Base-by-base conservation (phyloP, 1,140 invertebrate genomes). In the Sminthurinus signatus region DNA sequence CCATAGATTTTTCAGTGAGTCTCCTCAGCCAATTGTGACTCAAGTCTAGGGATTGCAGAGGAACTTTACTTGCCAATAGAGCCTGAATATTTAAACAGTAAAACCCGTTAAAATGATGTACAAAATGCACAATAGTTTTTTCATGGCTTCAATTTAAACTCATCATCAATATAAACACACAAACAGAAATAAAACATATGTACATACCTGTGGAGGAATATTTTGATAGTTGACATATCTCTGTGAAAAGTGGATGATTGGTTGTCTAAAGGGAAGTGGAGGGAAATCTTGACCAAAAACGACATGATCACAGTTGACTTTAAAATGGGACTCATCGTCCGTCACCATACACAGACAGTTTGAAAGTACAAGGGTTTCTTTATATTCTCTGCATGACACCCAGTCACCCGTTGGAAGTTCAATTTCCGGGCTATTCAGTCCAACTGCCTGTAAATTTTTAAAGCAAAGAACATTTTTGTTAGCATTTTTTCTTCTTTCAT, bases 21-120 rank as follows among this genome's bases (percentile, higher is more conserved):
- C 87, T 80, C n/a, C 88, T 75, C 14, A 95, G 82, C 17, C 84
- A 83, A 76, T 94, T 94, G 52, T 85, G 81, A 0, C 88, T 90
- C 65, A 93, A 83, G 75, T 93, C 91, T 23, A 94, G 74, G 44
- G 80, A 84, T 63, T 85, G 81, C 15, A 93, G 75, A 0, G 85
- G 86, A 1, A 89, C 74, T 36, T 82, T 83, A 23, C 80, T 79
- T 12, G 81, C 79, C 3, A 81, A 78, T 68, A 85, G 84, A 27
- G 83, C 76, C 78, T 84, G 73, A 8, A 71, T 10, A 19, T 48
- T 48, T 48, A 25, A 48, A 19, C 44, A n/a, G n/a, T n/a, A n/a
- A n/a, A n/a, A n/a, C n/a, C n/a, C n/a, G n/a, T n/a, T n/a, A n/a
- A n/a, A n/a, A n/a, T n/a, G n/a, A n/a, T n/a, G n/a, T n/a, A n/a